These are phyloP conservation scores for Myoxocephalus aenaeus DNA, from an alignment of 2,797 vertebrate species.

Conservation along the genomic window DNA sequence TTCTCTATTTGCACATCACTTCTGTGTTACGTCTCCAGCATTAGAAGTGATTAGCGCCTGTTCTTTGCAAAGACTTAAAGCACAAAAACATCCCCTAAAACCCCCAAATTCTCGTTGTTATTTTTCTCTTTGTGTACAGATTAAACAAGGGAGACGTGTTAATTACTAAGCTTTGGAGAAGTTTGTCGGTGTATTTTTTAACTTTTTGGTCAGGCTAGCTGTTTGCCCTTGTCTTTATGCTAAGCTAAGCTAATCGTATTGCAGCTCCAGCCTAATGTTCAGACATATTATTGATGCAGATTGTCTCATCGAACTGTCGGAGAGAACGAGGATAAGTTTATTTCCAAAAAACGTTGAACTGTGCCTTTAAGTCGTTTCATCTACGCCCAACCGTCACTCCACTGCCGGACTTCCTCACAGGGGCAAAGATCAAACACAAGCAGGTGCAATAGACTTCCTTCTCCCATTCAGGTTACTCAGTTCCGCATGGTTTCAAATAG, in stretches of 20 bases:
- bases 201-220: background rate
- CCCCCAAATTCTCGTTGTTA: background rate
- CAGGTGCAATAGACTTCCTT: background rate
- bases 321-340: background rate
- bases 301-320: background rate
- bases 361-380: background rate
- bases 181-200: background rate
- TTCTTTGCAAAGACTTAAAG: background rate
- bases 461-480: slow-evolving; percentile 18
- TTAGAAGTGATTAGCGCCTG: background rate
- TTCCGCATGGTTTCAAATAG: background rate
- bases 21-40: background rate
- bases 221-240: background rate
- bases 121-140: background rate
- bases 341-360: background rate
- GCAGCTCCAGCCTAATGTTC: background rate
- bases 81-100: background rate
- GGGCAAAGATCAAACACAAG: slow-evolving; percentile 11
- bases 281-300: background rate
- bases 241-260: background rate
- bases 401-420: background rate
- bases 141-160: slow-evolving; percentile 7
- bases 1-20: background rate
- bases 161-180: background rate
- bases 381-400: background rate